Conservation (phyloP, 2,113 vertebrate genomes). For the Pachypanchax playfairii region DNA sequence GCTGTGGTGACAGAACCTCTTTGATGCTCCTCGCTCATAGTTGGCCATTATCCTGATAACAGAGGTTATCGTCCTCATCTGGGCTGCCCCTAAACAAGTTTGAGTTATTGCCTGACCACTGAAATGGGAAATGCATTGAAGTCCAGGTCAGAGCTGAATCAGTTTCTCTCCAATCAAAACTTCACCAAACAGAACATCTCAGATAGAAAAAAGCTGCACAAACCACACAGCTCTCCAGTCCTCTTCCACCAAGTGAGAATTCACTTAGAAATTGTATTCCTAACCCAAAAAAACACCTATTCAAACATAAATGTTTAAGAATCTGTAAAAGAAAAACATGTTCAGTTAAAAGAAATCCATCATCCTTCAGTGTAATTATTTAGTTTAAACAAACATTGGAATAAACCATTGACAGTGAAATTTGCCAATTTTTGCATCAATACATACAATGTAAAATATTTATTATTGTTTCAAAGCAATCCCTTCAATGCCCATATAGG, state of each 20-base stretch:
- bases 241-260: conserved; percentile 49
- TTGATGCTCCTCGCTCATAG: conserved; percentile 13
- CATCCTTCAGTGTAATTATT: conserved; percentile 5
- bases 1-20: background rate
- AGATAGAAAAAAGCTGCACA: conserved; percentile 53
- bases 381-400: conserved; percentile 35
- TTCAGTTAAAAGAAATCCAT: background rate
- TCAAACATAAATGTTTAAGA: background rate
- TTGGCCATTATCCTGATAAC: conserved; percentile 34
- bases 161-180: conserved; percentile 57
- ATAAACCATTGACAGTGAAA: conserved; percentile 42
- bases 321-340: conserved; percentile 1
- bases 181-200: conserved; percentile 64
- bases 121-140: conserved; percentile 59
- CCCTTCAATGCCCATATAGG: conserved; percentile 8
- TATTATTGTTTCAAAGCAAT: conserved; percentile 19
- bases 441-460: too few species aligned
- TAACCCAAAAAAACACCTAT: conserved; percentile 48
- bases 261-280: conserved; percentile 63
- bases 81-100: conserved; percentile 47
- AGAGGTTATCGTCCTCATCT: conserved; percentile 42
- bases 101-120: conserved; percentile 47
- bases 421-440: conserved; percentile 13
- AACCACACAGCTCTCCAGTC: conserved; percentile 42
- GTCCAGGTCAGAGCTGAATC: conserved; percentile 28